Conservation (phyloP, 2,797 vertebrate genomes). For the Enteromius fasciolatus region DNA sequence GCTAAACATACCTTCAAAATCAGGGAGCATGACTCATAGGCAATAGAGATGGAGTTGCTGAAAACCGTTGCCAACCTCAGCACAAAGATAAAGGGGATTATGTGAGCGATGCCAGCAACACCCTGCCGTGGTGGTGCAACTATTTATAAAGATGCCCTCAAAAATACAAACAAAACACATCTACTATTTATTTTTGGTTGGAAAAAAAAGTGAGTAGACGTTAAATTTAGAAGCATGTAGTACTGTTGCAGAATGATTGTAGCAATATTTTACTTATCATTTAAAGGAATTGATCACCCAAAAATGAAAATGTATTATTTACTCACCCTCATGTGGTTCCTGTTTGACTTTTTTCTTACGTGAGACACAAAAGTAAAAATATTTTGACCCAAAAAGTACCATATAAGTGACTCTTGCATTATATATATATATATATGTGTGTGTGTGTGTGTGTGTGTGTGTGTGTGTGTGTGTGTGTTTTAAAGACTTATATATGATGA, state of each 20-base stretch:
- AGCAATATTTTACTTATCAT: background rate
- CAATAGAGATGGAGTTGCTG: constrained; percentile 50
- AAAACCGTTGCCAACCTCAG: constrained; percentile 55
- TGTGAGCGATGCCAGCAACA: constrained; percentile 48
- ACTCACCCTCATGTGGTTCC: background rate
- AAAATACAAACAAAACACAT: constrained; percentile 53
- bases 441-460: no score
- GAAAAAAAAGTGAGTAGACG: background rate
- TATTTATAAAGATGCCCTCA: constrained; percentile 61
- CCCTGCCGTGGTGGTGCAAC: constrained; percentile 46
- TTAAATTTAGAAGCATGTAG: constrained; percentile 21
- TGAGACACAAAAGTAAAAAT: background rate
- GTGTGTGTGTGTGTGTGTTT: background rate
- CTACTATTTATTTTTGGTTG: constrained; percentile 42
- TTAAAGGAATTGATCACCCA: constrained; percentile 6
- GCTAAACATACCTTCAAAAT: constrained; percentile 45
- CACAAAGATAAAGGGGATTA: constrained; percentile 55
- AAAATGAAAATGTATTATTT: background rate
- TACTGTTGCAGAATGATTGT: background rate
- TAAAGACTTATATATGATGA: background rate
- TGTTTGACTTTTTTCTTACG: background rate
- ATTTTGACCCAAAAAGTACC: background rate
- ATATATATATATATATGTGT: no score
- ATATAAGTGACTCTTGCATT: background rate
- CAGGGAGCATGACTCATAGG: constrained; percentile 50